Conservation (phyloP, 2,113 vertebrate species). For the Hiodon alosoides region DNA sequence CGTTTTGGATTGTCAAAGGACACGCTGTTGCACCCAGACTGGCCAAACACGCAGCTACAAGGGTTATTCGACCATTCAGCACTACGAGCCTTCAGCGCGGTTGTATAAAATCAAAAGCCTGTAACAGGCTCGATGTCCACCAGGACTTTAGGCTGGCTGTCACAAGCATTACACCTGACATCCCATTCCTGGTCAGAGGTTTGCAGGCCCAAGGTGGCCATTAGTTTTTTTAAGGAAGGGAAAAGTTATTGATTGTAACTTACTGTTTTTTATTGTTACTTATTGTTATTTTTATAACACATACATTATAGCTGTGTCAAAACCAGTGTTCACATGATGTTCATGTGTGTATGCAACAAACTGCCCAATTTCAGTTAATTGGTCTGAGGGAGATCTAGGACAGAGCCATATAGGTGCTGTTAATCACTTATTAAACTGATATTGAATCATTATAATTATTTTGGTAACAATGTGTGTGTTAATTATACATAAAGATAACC, state of each 20-base stretch:
- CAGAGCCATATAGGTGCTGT: background rate
- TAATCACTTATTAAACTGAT: background rate
- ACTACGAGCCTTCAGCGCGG: too few relatives aligned
- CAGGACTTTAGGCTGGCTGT: background rate
- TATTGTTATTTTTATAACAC: background rate
- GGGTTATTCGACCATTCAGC: too few relatives aligned
- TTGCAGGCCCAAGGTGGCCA: background rate
- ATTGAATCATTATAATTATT: slow-evolving; percentile 3
- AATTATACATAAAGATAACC: too few relatives aligned
- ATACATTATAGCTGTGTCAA: background rate
- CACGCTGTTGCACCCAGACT: too few relatives aligned
- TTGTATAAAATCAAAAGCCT: too few relatives aligned
- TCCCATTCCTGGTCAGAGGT: background rate
- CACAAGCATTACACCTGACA: background rate
- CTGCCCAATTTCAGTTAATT: background rate
- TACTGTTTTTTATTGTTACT: background rate
- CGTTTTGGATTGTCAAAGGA: too few relatives aligned
- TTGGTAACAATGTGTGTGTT: background rate
- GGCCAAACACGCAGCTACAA: too few relatives aligned
- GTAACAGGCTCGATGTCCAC: too few relatives aligned
- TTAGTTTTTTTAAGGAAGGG: too few relatives aligned
- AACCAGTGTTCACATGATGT: slow-evolving; percentile 9
- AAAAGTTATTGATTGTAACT: background rate
- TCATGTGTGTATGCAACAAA: background rate
- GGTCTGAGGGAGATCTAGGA: slow-evolving; percentile 1